Percentiles rank a stretch among this genome's conserved stretches.
Evolutionary conservation across 2,888 invertebrate species (phyloP).

Genomic region (Fissipunctia ypsillon): DNA sequence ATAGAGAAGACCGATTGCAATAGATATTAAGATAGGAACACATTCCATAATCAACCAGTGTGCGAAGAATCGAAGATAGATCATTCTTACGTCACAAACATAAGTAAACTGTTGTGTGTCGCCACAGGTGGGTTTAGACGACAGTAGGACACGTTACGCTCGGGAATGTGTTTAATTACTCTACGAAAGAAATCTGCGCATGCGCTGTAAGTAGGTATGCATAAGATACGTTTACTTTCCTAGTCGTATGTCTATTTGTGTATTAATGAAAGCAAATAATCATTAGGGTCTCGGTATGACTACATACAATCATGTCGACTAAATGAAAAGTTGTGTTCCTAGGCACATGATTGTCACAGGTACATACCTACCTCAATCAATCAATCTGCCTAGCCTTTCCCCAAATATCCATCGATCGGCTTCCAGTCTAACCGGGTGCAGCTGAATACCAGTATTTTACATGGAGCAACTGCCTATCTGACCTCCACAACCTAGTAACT

Average conservation of each 20-base stretch:
- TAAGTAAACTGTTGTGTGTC: not conserved
- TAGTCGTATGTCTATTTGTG: not conserved
- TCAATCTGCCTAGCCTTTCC: not conserved
- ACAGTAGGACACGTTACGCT: conserved; percentile 23
- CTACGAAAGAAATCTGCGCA: conserved; percentile 49
- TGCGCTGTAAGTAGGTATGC: conserved; percentile 25
- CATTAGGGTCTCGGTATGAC: not conserved
- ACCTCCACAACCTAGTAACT: too few relatives aligned
- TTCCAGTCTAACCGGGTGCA: too few relatives aligned
- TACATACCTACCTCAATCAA: not conserved
- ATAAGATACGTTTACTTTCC: conserved; percentile 16
- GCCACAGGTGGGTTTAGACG: conserved; percentile 5
- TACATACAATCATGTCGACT: not conserved
- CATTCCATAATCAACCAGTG: not conserved
- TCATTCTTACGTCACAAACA: conserved; percentile 3
- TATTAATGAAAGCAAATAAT: not conserved
- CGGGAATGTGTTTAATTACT: conserved; percentile 46
- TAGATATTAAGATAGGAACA: not conserved
- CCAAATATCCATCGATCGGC: too few relatives aligned
- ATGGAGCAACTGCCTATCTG: too few relatives aligned
- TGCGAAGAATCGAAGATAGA: not conserved
- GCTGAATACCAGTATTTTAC: too few relatives aligned
- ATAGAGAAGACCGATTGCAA: not conserved
- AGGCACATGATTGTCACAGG: not conserved
- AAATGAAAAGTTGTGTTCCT: not conserved